phyloP scores from a whole-genome alignment of 2,888 invertebrate species.

The Aromia moschata region DNA sequence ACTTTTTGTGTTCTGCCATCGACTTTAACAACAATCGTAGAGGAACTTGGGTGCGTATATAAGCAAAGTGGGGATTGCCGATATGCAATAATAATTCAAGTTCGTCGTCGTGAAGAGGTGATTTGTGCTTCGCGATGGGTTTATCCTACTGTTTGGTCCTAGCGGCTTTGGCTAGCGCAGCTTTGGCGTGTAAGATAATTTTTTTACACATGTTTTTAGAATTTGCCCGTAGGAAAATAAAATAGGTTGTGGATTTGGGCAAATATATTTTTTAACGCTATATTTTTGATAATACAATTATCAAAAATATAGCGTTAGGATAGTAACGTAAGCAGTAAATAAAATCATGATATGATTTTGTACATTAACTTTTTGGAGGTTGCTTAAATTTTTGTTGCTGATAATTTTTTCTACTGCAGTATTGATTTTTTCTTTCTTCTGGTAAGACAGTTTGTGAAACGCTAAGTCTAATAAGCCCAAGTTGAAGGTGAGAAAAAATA shows the following conservation, averaged over 20 bases:
- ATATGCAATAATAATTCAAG: constrained; percentile 12
- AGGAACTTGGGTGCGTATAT: constrained; percentile 11
- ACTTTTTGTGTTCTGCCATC: constrained; percentile 10
- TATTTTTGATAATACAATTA: neutral
- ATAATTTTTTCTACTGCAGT: too few species aligned
- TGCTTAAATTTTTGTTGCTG: too few species aligned
- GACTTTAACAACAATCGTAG: constrained; percentile 16
- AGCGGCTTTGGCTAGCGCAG: neutral
- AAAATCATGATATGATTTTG: neutral
- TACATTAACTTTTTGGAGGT: neutral
- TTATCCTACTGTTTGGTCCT: constrained; percentile 10
- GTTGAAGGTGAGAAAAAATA: too few species aligned
- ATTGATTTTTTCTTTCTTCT: too few species aligned
- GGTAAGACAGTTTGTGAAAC: too few species aligned
- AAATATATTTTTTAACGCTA: too few species aligned
- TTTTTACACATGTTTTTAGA: neutral
- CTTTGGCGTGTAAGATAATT: constrained; percentile 8
- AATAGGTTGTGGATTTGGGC: too few species aligned
- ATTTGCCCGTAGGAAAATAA: neutral
- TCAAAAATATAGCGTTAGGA: neutral
- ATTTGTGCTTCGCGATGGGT: constrained; percentile 10
- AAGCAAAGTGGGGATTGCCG: constrained; percentile 2
- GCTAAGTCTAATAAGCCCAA: too few species aligned
- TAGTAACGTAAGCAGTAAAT: neutral
- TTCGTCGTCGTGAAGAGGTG: constrained; percentile 5